Evolutionary conservation across 2,113 vertebrate species (phyloP).

Genomic region (Myodes glareolus): DNA sequence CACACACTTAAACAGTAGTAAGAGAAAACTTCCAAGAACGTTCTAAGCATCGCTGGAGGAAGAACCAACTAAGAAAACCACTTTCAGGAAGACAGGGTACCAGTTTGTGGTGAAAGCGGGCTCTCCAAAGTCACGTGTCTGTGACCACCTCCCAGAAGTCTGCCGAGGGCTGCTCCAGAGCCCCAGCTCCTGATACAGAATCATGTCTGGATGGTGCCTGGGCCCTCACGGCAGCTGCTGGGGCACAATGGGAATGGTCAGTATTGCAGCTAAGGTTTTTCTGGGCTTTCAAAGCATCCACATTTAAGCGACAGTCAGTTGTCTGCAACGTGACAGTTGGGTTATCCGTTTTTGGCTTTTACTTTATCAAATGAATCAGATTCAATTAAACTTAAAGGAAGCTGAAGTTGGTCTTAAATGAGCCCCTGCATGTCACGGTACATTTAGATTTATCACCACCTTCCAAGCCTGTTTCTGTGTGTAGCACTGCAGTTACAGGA

Average conservation of each 20-base stretch:
- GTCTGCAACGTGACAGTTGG: not conserved
- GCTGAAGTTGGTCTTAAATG: not conserved
- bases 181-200: not conserved
- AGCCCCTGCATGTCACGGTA: rapidly evolving
- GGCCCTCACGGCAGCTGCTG: rapidly evolving
- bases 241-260: not conserved
- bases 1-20: not conserved
- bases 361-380: not conserved
- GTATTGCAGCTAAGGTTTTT: not conserved
- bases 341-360: not conserved
- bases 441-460: not conserved
- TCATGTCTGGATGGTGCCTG: not conserved
- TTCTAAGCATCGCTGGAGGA: not conserved
- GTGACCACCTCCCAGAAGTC: no score
- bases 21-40: not conserved
- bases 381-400: not conserved
- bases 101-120: not conserved
- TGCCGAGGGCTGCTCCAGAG: rapidly evolving
- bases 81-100: not conserved
- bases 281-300: not conserved
- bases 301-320: not conserved
- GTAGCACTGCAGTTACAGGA: not conserved
- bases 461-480: not conserved
- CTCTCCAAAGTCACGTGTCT: not conserved
- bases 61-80: not conserved